Conservation (phyloP, 2,113 vertebrate genomes). For the Solea senegalensis region DNA sequence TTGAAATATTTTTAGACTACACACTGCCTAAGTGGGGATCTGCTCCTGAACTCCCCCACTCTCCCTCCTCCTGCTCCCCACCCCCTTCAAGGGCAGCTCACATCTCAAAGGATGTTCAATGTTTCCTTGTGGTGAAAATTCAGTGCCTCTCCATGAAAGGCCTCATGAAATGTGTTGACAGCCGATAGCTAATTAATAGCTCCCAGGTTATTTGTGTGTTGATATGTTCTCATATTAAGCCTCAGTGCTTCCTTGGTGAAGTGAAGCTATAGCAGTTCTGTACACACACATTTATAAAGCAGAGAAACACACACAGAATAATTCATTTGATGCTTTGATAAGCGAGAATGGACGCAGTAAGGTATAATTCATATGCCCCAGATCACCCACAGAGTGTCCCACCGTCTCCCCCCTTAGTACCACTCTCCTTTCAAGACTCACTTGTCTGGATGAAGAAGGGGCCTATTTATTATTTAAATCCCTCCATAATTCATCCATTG, state of each 20-base stretch:
- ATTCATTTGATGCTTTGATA: slow-evolving; percentile 67
- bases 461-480: slow-evolving; percentile 77
- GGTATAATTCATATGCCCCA: slow-evolving; percentile 68
- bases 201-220: slow-evolving; percentile 45
- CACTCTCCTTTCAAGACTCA: slow-evolving; percentile 40
- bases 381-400: slow-evolving; percentile 63
- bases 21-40: slow-evolving; percentile 51
- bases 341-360: slow-evolving; percentile 63
- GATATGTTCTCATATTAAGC: slow-evolving; percentile 15
- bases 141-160: slow-evolving; percentile 15
- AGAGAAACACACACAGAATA: slow-evolving; percentile 27
- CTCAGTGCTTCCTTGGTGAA: slow-evolving; percentile 33
- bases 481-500: slow-evolving; percentile 70
- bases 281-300: neutral
- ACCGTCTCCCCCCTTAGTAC: slow-evolving; percentile 34
- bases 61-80: neutral
- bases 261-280: slow-evolving; percentile 28
- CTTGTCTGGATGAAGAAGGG: slow-evolving; percentile 52
- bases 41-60: slow-evolving; percentile 6
- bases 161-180: slow-evolving; percentile 41
- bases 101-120: neutral
- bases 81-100: slow-evolving; percentile 2
- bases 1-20: slow-evolving; percentile 67
- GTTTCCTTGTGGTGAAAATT: slow-evolving; percentile 17
- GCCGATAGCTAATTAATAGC: slow-evolving; percentile 5